phyloP scores from a whole-genome alignment of 2,113 vertebrate genomes.

The Scytalopus superciliaris region DNA sequence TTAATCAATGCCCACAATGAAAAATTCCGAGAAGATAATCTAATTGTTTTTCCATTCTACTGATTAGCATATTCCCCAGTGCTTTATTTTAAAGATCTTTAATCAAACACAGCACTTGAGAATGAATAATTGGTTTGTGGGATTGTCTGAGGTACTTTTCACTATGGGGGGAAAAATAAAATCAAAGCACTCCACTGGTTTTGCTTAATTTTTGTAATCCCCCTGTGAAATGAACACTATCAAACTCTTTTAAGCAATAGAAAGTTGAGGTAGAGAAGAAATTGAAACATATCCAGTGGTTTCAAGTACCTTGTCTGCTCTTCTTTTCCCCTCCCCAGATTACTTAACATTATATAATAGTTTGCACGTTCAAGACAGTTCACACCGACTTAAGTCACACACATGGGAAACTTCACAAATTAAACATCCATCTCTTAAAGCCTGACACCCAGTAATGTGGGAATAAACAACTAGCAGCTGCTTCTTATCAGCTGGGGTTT shows the following conservation, averaged over 20 bases:
- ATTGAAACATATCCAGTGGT: not conserved
- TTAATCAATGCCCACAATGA: not conserved
- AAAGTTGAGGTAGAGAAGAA: not conserved
- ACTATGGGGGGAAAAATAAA: not conserved
- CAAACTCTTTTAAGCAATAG: not conserved
- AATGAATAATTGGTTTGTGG: not conserved
- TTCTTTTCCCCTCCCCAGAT: not conserved
- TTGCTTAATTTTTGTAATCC: not conserved
- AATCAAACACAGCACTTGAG: slow-evolving; percentile 13
- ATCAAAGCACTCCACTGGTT: not conserved
- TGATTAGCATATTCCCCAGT: not conserved
- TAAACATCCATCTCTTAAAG: not conserved
- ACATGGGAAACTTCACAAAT: not conserved
- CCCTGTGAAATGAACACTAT: not conserved
- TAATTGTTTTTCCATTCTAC: not conserved
- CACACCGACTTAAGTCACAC: not conserved
- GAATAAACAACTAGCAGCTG: slow-evolving; percentile 45
- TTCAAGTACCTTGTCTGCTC: not conserved
- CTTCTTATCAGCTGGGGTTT: not conserved
- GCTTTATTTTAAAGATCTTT: not conserved
- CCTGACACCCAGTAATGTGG: not conserved
- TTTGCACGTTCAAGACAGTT: not conserved
- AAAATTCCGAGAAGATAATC: not conserved
- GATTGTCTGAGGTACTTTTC: not conserved
- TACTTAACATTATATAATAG: not conserved